Percentiles rank a stretch among this genome's conserved stretches.
Evolutionary conservation across 2,113 vertebrate genomes (phyloP).

Genomic region (Cettia cetti): DNA sequence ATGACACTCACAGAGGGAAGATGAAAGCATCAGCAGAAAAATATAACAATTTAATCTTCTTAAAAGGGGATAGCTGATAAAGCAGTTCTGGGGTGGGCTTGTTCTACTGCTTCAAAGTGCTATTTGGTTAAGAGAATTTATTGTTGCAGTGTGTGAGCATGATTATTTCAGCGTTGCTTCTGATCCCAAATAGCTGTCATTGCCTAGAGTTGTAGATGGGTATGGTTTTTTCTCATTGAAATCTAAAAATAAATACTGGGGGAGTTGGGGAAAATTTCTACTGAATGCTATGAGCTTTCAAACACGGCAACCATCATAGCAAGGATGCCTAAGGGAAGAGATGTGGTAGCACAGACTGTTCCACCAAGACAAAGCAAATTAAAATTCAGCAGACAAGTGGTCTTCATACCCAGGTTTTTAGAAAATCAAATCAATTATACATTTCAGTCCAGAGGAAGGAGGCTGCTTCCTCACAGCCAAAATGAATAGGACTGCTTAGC

Average conservation of each 20-base stretch:
- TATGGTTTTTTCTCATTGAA: background rate
- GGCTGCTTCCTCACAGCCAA: background rate
- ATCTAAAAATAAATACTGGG: slow-evolving; percentile 6
- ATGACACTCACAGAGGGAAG: background rate
- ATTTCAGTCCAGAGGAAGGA: background rate
- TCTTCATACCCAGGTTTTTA: background rate
- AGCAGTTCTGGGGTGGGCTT: background rate
- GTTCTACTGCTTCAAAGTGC: slow-evolving; percentile 15
- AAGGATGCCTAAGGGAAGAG: background rate
- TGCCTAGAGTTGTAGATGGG: background rate
- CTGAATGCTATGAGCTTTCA: background rate
- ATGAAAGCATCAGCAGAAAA: slow-evolving; percentile 52
- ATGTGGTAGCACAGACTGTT: background rate
- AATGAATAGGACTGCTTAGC: background rate
- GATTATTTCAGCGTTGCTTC: background rate
- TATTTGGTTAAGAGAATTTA: slow-evolving; percentile 19
- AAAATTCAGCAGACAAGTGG: background rate
- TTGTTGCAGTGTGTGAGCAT: background rate
- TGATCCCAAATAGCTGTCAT: slow-evolving; percentile 21
- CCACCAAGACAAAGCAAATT: background rate
- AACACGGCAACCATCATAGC: background rate
- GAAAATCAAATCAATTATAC: background rate
- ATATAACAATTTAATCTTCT: slow-evolving; percentile 52
- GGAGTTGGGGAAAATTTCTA: background rate
- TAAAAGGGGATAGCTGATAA: slow-evolving; percentile 25